Base-by-base conservation (phyloP, 2,888 invertebrate genomes). In the Petrophora chlorosata region DNA sequence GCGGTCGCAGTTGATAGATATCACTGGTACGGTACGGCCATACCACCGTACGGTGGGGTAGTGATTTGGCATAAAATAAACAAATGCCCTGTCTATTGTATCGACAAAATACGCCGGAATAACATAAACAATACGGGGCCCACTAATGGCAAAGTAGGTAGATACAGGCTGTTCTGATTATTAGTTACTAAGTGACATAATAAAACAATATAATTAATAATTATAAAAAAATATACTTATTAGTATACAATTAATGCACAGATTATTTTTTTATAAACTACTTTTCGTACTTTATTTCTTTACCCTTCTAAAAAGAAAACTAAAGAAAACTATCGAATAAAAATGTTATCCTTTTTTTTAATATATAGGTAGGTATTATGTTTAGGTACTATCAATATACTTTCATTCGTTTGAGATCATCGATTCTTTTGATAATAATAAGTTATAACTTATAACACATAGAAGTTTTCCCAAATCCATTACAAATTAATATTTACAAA, bases 21-120 rank as follows among this genome's bases (percentile, higher is more conserved):
- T 88, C 88, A 88, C 71, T 84, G 28, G 44, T 33, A 53, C 34
- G 53, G 60, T 63, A 55, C 65, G 84, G 81, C 84, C 76, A 22
- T n/a, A n/a, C n/a, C n/a, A 53, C 34, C 53, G 60, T 63, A 55
- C 65, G 84, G 81, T 84, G 76, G 8, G 22, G 22, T 25, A 83
- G 85, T 89, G 90, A 89, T 87, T 89, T 86, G 79, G 86, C 88
- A 78, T 68, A 86, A 85, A 83, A 77, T 86, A 86, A 90, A 89
- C 88, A 89, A 78, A 72, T 66, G 70, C 68, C 67, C 67, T 67
- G 80, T 74, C 85, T 81, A 80, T 86, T 85, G 81, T 86, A 65
- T 52, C 60, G 70, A 72, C 75, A 79, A 85, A 88, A 82, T 84
- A 76, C 84, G 76, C 66, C 79, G 79, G 72, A 88, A 86, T 84